Base-by-base conservation (phyloP, 2,888 invertebrate species). In the Cantharis rustica region DNA sequence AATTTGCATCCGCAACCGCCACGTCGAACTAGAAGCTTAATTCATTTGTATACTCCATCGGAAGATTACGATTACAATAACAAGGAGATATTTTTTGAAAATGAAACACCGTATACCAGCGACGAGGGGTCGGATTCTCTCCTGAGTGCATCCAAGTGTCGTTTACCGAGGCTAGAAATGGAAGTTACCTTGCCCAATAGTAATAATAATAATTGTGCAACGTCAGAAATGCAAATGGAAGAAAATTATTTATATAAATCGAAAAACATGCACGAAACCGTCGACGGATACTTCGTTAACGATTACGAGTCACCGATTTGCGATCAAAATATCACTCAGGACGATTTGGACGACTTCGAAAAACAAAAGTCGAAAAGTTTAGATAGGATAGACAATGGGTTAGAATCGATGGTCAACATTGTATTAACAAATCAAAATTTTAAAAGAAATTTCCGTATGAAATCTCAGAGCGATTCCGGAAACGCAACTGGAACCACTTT, bases 1-100 rank as follows among this genome's bases (percentile, higher is more conserved):
- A 94, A 94, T 86, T 90, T 96, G 74, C 90, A 95, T 72, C 95
- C 96, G 0, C 95, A 95, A 85, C 95, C 96, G 68, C 95, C 95
- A 0, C 90, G 95, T 80, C 93, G 94, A 86, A 91, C 94, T 0
- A 91, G 93, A 75, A 95, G 94, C 73, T 86, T 95, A 71, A 90
- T 93, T 3, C 94, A 94, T 86, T 88, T 94, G 69, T 92, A 93
- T 83, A 89, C 92, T 66, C 91, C 92, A 79, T 89, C 91, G 3
- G 90, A 90, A 16, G 94, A 93, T 82, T 88, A 86, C 81, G 81
- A 87, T 71, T 87, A 86, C 73, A 84, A 91, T 90, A 86, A 91
- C 86, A 86, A 91, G 89, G 86, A 91, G 89, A 80, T 91, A 77
- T 89, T 88, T 79, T 90, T 89, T 79, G 90, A 90, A 77, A 92